phyloP scores from a whole-genome alignment of 2,113 vertebrate species.

The Pimephales promelas region DNA sequence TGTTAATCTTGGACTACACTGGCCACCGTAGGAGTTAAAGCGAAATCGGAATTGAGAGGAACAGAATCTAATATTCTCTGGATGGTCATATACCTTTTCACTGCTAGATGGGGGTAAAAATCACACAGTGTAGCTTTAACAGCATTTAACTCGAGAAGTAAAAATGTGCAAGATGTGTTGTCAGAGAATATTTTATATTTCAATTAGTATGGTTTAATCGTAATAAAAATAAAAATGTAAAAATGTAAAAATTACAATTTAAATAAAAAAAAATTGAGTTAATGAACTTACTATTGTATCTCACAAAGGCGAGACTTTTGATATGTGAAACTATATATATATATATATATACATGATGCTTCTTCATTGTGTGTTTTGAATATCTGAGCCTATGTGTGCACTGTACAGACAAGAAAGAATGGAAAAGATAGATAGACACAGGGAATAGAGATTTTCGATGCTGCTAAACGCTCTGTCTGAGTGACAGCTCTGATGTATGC shows the following conservation, averaged over 20 bases:
- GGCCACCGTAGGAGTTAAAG: no score
- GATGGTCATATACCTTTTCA: no score
- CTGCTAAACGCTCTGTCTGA: constrained; percentile 48
- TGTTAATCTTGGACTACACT: no score
- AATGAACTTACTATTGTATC: not conserved
- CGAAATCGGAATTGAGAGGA: no score
- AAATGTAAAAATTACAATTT: not conserved
- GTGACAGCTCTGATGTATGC: constrained; percentile 70
- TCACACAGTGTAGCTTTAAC: no score
- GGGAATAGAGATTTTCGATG: constrained; percentile 24
- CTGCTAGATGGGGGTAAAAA: no score
- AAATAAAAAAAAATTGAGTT: not conserved
- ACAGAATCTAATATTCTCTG: no score
- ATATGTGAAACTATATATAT: not conserved
- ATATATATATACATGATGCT: not conserved
- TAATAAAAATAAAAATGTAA: not conserved
- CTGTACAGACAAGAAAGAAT: not conserved
- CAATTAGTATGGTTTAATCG: no score
- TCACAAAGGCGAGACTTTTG: not conserved
- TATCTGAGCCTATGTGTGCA: not conserved
- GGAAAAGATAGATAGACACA: not conserved
- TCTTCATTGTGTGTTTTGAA: not conserved
- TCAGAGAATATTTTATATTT: no score
- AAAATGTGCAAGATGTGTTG: not conserved
- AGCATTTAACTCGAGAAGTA: not conserved